Conservation (phyloP, 53 echinoderm and acorn worm species). For the Apostichopus leukothele region DNA sequence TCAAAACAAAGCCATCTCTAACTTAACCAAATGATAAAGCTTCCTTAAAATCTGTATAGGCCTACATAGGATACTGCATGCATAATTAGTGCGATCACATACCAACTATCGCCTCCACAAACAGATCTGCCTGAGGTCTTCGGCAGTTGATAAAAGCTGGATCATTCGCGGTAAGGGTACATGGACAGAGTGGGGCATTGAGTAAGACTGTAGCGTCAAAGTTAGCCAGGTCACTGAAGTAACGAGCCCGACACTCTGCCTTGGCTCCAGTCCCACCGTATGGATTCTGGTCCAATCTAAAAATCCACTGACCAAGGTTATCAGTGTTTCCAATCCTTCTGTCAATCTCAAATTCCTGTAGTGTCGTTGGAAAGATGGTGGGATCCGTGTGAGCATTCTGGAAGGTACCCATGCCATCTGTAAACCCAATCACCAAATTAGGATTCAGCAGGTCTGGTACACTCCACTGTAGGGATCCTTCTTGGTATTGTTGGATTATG, state of each 20-base stretch:
- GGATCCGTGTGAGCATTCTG: not conserved
- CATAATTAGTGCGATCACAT: not conserved
- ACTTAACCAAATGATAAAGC: no score
- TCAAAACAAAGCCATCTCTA: no score
- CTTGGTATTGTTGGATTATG: slow-evolving; percentile 23
- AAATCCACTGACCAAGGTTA: slow-evolving; percentile 40
- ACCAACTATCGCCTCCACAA: slow-evolving; percentile 18
- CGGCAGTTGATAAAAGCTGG: not conserved
- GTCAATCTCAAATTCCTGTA: not conserved
- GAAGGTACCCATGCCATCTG: slow-evolving; percentile 20
- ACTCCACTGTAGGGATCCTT: slow-evolving; percentile 35
- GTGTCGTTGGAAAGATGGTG: not conserved
- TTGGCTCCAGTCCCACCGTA: not conserved
- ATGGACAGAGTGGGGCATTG: slow-evolving; percentile 16
- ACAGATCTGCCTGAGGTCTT: not conserved
- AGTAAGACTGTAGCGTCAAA: not conserved
- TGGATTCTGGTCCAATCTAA: slow-evolving; percentile 35
- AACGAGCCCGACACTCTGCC: slow-evolving; percentile 10
- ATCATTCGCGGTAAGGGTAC: not conserved
- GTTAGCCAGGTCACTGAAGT: not conserved
- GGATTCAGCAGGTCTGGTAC: not conserved
- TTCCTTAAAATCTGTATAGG: no score
- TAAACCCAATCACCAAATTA: slow-evolving; percentile 1
- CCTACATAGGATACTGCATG: no score
- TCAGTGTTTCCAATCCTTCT: slow-evolving; percentile 22